These are phyloP conservation scores for Cavia aperea DNA, from an alignment of 2,113 vertebrate species.

Conservation along the genomic window DNA sequence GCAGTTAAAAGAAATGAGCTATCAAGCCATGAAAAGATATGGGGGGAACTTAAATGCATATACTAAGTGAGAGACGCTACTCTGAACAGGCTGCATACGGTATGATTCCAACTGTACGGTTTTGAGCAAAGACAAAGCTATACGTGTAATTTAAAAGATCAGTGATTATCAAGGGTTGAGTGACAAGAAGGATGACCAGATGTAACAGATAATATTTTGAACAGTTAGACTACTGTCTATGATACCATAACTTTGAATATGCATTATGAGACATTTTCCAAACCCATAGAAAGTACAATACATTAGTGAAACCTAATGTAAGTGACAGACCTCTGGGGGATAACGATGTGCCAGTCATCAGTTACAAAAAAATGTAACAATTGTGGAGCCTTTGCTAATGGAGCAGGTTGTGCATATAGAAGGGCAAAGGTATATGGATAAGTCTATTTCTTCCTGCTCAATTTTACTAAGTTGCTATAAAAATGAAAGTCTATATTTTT, in stretches of 20 bases:
- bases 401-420: not conserved
- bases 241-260: not conserved
- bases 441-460: not conserved
- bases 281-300: not conserved
- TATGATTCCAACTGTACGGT: not conserved
- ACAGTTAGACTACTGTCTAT: not conserved
- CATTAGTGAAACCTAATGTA: not conserved
- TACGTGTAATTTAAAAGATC: not conserved
- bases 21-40: not conserved
- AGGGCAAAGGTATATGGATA: not conserved
- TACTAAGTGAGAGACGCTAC: not conserved
- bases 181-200: no score
- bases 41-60: not conserved
- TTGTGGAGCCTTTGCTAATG: not conserved
- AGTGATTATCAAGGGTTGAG: rapidly evolving
- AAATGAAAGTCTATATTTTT: not conserved
- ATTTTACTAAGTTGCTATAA: not conserved
- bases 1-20: not conserved
- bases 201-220: not conserved
- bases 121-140: not conserved
- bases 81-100: not conserved
- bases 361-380: not conserved
- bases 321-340: not conserved
- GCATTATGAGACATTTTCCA: not conserved
- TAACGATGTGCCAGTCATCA: not conserved